These are phyloP conservation scores for Nicator chloris DNA, from an alignment of 2,113 vertebrate genomes.

Conservation along the genomic window DNA sequence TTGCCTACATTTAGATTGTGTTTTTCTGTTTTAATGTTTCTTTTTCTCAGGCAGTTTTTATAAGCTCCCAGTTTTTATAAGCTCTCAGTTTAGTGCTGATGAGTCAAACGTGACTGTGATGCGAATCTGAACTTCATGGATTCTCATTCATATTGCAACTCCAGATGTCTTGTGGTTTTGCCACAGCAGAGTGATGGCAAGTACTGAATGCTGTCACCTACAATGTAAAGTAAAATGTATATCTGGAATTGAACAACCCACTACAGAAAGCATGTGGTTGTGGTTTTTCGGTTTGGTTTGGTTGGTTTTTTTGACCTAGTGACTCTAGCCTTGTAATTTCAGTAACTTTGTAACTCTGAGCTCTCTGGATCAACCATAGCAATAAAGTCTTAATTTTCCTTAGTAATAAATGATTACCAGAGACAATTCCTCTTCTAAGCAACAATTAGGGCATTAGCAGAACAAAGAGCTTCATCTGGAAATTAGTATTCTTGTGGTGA, in stretches of 20 bases:
- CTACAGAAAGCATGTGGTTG: neutral
- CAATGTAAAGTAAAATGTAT: neutral
- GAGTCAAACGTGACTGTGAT: neutral
- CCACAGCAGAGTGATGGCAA: neutral
- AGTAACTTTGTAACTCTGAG: neutral
- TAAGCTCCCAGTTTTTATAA: neutral
- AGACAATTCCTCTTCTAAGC: conserved; percentile 14
- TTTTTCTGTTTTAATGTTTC: neutral
- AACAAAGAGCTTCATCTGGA: conserved; percentile 64
- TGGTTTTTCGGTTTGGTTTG: neutral
- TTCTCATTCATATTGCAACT: conserved; percentile 16
- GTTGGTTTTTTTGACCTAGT: neutral
- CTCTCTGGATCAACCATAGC: neutral
- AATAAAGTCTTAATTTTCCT: neutral
- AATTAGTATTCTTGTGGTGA: conserved; percentile 63
- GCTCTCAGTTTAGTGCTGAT: neutral
- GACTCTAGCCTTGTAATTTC: neutral
- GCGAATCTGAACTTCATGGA: neutral
- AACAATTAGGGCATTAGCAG: conserved; percentile 47
- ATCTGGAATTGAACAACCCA: neutral
- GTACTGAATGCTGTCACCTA: neutral
- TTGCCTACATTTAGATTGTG: neutral
- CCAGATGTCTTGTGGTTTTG: neutral
- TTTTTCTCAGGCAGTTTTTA: neutral
- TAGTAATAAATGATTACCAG: neutral